Evolutionary conservation across 2,797 vertebrate species (phyloP), one percentile per base, ranked within the genome.

Genomic region (Rachycentron canadum): DNA sequence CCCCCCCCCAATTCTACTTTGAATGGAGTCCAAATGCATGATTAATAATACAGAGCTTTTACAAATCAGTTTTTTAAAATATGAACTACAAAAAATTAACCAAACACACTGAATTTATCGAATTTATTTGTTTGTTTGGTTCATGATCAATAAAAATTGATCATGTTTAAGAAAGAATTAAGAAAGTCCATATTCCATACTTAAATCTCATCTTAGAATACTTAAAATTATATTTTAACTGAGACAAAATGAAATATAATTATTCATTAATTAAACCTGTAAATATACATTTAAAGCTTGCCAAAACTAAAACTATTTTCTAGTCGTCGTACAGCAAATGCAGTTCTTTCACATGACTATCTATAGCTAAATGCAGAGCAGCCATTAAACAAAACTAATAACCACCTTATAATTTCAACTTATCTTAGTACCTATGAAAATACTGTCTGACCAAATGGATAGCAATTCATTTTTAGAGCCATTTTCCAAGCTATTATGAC

Each of bases 401-500:
- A 13, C 45, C 23, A 69, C 50, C 9, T 79, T 67, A 77, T 69
- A 41, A 73, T 56, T 61, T 55, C 47, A 66, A 38, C 4, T 52
- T 61, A 41, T 60, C 40, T 11, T 57, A 41, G 62, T 52, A 73
- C 43, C 36, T 38, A 57, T 43, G n/a, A 62, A 79, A 66, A 66
- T 30, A 56, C 11, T 53, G 72, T 72, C 11, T 56, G 58, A 83
- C 25, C 14, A 77, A 57, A 61, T 30, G 28, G 23, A 86, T 82
- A 83, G 25, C 21, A 38, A 34, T 62, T 66, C n/a, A 25, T 53
- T 63, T 66, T 66, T 16, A 16, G 7, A 55, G 52, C 36, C 19
- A 52, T 30, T 75, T 59, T 73, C 40, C n/a, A 68, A 43, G 55
- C 83, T 70, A 58, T 82, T 69, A 73, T 0, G 13, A 59, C 64